phyloP scores from a whole-genome alignment of 1,140 invertebrate species.

The Brachionus rotundiformis region DNA sequence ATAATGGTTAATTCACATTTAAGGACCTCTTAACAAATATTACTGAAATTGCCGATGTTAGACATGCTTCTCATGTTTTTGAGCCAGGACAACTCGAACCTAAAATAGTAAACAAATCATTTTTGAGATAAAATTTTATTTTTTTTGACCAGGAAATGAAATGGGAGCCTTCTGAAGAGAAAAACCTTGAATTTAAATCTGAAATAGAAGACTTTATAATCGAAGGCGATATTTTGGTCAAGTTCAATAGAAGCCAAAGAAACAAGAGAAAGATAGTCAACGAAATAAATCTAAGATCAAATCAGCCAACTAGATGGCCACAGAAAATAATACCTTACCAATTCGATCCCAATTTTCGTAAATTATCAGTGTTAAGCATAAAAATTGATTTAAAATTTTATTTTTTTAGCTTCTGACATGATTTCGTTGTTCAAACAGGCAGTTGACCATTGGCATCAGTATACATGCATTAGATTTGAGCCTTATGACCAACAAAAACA shows the following conservation, averaged over 20 bases:
- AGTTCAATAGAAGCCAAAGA: not conserved
- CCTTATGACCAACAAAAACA: conserved; percentile 33
- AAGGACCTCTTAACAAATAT: not conserved
- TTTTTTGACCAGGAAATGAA: not conserved
- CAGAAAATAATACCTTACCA: conserved; percentile 50
- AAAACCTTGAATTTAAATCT: not conserved
- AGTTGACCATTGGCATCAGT: conserved; percentile 35
- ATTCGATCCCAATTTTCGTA: conserved; percentile 44
- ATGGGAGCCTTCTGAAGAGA: conserved; percentile 25
- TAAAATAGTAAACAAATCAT: not conserved
- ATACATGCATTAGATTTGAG: conserved; percentile 52
- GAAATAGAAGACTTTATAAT: not conserved
- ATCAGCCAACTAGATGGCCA: conserved; percentile 38
- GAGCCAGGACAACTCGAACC: not conserved
- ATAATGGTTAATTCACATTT: not conserved
- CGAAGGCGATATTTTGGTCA: conserved; percentile 15
- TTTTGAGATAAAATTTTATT: not conserved
- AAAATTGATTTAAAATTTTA: not conserved
- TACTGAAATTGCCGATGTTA: not conserved
- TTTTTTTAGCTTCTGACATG: not conserved
- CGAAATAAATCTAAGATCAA: not conserved
- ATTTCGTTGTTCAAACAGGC: conserved; percentile 12
- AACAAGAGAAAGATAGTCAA: conserved; percentile 20
- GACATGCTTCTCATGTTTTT: conserved; percentile 2
- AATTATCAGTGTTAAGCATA: not conserved